A percentile compares a stretch with the other conserved stretches of the same genome.
Evolutionary conservation across 2,888 invertebrate species (phyloP).

Genomic region (Meandrusa payeni): DNA sequence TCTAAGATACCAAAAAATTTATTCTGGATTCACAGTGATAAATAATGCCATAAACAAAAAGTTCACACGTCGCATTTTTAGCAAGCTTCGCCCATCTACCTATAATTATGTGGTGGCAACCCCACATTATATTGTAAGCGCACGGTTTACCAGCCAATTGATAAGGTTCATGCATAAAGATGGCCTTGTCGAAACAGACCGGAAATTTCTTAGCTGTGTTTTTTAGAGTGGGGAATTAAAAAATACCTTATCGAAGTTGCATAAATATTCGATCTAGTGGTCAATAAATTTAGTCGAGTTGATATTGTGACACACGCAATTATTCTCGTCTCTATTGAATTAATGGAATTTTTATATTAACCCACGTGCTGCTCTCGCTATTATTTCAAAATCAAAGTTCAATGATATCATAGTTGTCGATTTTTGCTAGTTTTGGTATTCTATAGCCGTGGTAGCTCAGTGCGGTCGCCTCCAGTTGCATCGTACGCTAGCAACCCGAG

Average conservation of each 20-base stretch:
- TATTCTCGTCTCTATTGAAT: too few species aligned
- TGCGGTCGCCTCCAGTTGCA: too few species aligned
- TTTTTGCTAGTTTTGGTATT: too few species aligned
- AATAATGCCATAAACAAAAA: slow-evolving; percentile 1
- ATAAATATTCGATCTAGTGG: slow-evolving; percentile 1
- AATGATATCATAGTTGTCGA: too few species aligned
- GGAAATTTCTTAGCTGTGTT: slow-evolving; percentile 43
- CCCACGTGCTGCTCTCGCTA: too few species aligned
- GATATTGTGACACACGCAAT: too few species aligned
- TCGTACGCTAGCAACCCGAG: too few species aligned
- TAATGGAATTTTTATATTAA: too few species aligned
- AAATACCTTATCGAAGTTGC: not conserved
- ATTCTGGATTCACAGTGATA: not conserved
- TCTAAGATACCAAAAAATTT: too few species aligned
- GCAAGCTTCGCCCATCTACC: slow-evolving; percentile 28
- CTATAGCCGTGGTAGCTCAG: too few species aligned
- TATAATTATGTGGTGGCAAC: slow-evolving; percentile 55
- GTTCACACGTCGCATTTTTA: slow-evolving; percentile 34
- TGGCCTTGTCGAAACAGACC: slow-evolving; percentile 34
- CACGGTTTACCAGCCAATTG: slow-evolving; percentile 52
- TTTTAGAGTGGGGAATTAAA: slow-evolving; percentile 35
- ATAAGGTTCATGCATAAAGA: slow-evolving; percentile 68
- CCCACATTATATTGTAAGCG: slow-evolving; percentile 55
- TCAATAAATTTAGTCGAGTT: too few species aligned
- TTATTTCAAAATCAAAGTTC: too few species aligned